Conservation (phyloP, 2,888 invertebrate species). For the Cremastobaeus sp. region DNA sequence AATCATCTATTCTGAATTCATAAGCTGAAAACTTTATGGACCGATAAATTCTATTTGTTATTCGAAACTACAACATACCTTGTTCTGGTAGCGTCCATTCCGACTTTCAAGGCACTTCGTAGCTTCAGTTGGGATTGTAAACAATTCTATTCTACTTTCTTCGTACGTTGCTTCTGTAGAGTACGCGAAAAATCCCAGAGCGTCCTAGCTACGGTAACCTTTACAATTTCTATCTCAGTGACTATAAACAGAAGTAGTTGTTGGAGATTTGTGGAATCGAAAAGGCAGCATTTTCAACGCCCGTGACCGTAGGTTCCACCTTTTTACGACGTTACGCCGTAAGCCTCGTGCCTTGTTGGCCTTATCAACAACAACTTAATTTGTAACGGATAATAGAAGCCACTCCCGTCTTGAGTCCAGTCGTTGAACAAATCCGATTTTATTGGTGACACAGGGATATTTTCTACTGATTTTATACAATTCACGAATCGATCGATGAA, state of each 20-base stretch:
- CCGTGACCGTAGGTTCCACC: constrained; percentile 64
- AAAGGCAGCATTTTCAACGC: constrained; percentile 58
- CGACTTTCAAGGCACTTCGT: constrained; percentile 24
- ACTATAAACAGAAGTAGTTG: constrained; percentile 57
- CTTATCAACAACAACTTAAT: constrained; percentile 20
- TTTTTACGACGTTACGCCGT: constrained; percentile 62
- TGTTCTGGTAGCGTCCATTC: constrained; percentile 30
- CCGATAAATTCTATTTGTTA: constrained; percentile 43
- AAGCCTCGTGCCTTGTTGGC: constrained; percentile 12
- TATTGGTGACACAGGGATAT: too few relatives aligned
- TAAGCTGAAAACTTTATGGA: constrained; percentile 35
- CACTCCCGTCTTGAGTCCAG: constrained; percentile 5
- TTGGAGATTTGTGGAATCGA: constrained; percentile 63
- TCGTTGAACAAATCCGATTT: too few relatives aligned
- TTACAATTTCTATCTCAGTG: constrained; percentile 20
- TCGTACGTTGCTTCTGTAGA: constrained; percentile 40
- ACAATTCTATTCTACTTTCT: constrained; percentile 44
- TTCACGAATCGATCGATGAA: too few relatives aligned
- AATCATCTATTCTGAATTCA: constrained; percentile 33
- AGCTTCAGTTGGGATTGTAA: constrained; percentile 25
- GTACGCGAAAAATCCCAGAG: constrained; percentile 11
- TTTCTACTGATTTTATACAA: too few relatives aligned
- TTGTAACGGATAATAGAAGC: constrained; percentile 32
- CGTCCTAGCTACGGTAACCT: constrained; percentile 15
- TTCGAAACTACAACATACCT: constrained; percentile 17